phyloP scores from a whole-genome alignment of 2,113 vertebrate species.

The Seriola quinqueradiata region DNA sequence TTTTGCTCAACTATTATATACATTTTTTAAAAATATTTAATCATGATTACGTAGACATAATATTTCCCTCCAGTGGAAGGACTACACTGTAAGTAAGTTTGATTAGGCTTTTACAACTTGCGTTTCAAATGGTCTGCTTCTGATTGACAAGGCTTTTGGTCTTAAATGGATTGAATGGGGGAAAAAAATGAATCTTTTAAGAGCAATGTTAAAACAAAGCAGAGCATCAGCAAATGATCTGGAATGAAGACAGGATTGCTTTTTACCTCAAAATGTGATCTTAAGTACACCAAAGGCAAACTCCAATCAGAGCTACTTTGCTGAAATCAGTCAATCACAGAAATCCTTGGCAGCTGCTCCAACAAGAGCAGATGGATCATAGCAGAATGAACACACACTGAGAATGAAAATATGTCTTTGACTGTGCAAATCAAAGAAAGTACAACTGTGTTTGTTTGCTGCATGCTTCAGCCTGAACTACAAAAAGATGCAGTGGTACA shows the following conservation, averaged over 20 bases:
- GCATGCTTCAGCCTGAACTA: constrained; percentile 31
- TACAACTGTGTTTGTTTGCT: constrained; percentile 15
- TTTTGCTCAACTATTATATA: constrained; percentile 62
- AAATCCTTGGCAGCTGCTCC: constrained; percentile 45
- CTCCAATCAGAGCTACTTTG: constrained; percentile 16
- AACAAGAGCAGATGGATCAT: constrained; percentile 39
- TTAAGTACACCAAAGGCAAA: constrained; percentile 25
- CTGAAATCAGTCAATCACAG: constrained; percentile 34
- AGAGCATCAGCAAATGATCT: constrained; percentile 19
- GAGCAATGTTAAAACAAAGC: constrained; percentile 24
- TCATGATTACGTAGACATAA: constrained; percentile 51
- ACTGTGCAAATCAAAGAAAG: constrained; percentile 46
- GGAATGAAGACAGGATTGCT: constrained; percentile 22
- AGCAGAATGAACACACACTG: constrained; percentile 21
- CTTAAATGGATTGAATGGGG: constrained; percentile 6
- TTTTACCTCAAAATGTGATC: constrained; percentile 28
- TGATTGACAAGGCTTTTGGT: constrained; percentile 47
- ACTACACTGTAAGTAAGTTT: constrained; percentile 11
- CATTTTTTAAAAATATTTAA: constrained; percentile 39
- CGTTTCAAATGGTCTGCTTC: constrained; percentile 12
- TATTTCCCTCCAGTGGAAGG: constrained; percentile 33
- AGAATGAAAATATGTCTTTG: constrained; percentile 28
- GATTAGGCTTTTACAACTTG: constrained; percentile 23
- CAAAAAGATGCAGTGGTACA: constrained; percentile 19
- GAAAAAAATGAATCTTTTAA: not conserved